phyloP scores from a whole-genome alignment of 37 sponge, comb jelly and placozoan species.

The Beroe ovata region DNA sequence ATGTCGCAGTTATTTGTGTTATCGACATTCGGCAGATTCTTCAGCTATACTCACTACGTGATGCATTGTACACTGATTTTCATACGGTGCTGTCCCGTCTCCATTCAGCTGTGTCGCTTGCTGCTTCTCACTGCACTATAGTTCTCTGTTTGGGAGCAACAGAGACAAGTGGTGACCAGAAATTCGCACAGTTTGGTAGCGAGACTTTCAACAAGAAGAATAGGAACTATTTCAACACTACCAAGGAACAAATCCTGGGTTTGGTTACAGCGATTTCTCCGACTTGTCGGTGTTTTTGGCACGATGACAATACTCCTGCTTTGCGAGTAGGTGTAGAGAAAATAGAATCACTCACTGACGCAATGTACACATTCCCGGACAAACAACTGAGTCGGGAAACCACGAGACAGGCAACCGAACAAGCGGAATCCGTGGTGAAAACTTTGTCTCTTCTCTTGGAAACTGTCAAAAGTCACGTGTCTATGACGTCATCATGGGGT shows the following conservation, averaged over 20 bases:
- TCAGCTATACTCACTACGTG: neutral
- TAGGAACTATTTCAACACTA: neutral
- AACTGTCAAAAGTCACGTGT: neutral
- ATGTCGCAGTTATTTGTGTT: neutral
- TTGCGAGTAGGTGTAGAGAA: neutral
- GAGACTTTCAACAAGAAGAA: conserved; percentile 21
- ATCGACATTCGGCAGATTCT: neutral
- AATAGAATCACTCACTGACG: neutral
- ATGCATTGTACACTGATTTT: neutral
- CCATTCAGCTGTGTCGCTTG: neutral
- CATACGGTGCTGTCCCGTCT: neutral
- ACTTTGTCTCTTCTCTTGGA: neutral
- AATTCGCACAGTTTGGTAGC: neutral
- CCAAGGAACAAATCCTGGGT: neutral
- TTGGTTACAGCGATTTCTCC: neutral
- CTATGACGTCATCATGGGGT: neutral
- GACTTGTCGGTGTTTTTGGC: neutral
- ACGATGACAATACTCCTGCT: neutral
- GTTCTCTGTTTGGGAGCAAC: neutral
- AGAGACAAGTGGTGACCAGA: neutral
- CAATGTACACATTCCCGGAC: neutral
- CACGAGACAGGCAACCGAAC: neutral
- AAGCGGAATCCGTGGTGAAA: neutral
- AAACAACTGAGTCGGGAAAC: neutral
- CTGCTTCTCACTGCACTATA: neutral